phyloP scores from a whole-genome alignment of 2,888 invertebrate genomes.

The Dryobotodes eremita region DNA sequence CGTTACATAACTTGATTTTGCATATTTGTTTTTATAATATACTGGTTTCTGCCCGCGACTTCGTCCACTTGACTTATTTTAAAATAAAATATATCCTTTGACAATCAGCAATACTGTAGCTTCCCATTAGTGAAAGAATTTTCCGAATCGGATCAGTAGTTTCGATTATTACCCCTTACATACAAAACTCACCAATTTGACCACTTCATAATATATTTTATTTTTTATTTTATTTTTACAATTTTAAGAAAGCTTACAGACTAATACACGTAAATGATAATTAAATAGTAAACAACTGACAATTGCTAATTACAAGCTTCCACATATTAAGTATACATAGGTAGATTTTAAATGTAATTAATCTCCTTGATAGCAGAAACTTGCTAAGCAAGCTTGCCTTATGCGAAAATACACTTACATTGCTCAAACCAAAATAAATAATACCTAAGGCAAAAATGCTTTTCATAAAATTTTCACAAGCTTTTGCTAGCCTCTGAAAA shows the following conservation, averaged over 20 bases:
- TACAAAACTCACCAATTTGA: background rate
- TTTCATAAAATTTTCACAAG: background rate
- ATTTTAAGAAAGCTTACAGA: too few relatives aligned
- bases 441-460: background rate
- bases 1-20: conserved; percentile 9
- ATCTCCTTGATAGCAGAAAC: background rate
- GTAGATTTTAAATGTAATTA: background rate
- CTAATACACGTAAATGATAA: too few relatives aligned
- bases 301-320: too few relatives aligned
- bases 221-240: too few relatives aligned
- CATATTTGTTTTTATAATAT: background rate
- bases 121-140: background rate
- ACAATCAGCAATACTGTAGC: background rate
- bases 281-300: too few relatives aligned
- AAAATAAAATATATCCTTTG: background rate
- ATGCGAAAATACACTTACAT: background rate
- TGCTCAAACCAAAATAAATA: background rate
- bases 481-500: background rate
- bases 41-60: background rate
- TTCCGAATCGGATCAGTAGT: background rate
- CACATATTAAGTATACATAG: too few relatives aligned
- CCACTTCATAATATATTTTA: background rate
- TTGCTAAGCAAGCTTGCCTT: background rate
- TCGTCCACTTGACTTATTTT: background rate
- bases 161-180: background rate